These are phyloP conservation scores for Dynastes tityus DNA, from an alignment of 2,888 invertebrate genomes.

Conservation along the genomic window DNA sequence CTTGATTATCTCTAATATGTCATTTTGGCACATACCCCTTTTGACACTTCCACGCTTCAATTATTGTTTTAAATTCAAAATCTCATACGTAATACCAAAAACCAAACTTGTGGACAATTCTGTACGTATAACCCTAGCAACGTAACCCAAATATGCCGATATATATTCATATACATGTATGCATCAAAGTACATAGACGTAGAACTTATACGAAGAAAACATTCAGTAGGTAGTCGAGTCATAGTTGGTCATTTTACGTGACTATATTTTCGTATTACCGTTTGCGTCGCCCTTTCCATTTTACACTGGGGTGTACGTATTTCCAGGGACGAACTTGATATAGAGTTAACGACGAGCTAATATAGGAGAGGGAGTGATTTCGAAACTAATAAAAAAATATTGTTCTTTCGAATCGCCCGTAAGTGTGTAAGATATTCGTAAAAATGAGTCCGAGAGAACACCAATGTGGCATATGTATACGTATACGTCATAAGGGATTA, in stretches of 20 bases:
- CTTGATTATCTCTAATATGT: too few species aligned
- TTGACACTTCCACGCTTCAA: too few species aligned
- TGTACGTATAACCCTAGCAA: too few species aligned
- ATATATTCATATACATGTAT: constrained; percentile 6
- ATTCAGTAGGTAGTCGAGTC: constrained; percentile 38
- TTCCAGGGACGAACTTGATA: constrained; percentile 39
- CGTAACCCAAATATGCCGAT: not conserved
- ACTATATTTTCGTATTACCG: constrained; percentile 35
- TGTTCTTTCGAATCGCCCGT: not conserved
- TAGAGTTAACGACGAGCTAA: constrained; percentile 30
- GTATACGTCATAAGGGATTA: too few species aligned
- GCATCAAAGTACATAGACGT: not conserved
- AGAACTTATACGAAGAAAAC: constrained; percentile 12
- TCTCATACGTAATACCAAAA: too few species aligned
- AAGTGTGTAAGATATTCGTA: not conserved
- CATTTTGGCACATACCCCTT: too few species aligned
- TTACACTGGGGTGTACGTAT: constrained; percentile 40
- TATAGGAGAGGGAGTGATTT: constrained; percentile 27
- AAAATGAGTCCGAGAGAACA: too few species aligned
- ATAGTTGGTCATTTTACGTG: constrained; percentile 43
- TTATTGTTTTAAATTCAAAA: too few species aligned
- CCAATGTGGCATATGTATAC: too few species aligned
- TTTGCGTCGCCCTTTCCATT: constrained; percentile 27
- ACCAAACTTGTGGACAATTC: too few species aligned
- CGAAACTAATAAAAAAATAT: constrained; percentile 29